Conservation (phyloP, 2,797 vertebrate species). For the Smutsia temminckii region DNA sequence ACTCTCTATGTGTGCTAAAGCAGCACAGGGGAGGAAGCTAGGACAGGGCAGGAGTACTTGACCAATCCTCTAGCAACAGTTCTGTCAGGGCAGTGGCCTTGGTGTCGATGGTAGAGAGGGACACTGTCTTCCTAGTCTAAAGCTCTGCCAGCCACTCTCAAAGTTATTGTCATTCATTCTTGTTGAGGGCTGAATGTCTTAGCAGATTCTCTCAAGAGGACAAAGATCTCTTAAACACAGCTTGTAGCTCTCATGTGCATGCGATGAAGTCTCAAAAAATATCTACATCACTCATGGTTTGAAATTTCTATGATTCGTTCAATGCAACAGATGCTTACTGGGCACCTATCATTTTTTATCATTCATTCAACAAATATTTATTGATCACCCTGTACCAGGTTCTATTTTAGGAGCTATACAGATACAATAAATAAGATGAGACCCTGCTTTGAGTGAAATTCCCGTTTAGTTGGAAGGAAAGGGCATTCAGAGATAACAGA, state of each 20-base stretch:
- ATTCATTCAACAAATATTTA: not conserved
- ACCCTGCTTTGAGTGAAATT: not conserved
- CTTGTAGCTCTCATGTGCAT: not conserved
- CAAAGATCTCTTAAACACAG: not conserved
- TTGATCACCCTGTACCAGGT: not conserved
- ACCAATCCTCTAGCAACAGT: not conserved
- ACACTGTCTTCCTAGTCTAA: not conserved
- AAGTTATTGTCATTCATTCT: not conserved
- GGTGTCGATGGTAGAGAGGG: not conserved
- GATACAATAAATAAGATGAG: not conserved
- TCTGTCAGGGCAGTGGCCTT: not conserved
- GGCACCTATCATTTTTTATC: not conserved
- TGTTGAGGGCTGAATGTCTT: not conserved
- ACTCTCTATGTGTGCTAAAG: too few species aligned
- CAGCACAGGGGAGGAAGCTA: not conserved
- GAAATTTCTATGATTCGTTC: not conserved
- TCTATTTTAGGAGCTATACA: not conserved
- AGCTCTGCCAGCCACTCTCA: not conserved
- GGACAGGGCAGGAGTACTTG: not conserved
- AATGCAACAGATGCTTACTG: not conserved
- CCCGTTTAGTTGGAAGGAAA: not conserved
- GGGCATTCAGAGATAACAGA: not conserved
- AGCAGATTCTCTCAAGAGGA: not conserved
- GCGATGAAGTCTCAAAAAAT: not conserved
- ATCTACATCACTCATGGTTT: not conserved